phyloP scores from a whole-genome alignment of 2,797 vertebrate species.

The Anguilla pacifica region DNA sequence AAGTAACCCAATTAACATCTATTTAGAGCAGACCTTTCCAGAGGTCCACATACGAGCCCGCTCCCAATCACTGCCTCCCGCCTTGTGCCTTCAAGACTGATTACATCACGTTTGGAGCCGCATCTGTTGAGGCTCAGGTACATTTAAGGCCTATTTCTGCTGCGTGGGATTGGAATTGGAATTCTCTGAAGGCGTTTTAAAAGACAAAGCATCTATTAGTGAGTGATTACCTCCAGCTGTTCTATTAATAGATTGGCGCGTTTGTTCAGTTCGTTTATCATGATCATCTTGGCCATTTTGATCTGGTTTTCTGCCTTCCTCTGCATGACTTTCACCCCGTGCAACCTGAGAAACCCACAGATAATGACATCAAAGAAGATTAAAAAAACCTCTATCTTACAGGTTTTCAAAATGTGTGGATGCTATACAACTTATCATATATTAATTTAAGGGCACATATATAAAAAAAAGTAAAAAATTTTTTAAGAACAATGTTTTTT shows the following conservation, averaged over 20 bases:
- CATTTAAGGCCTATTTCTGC: not conserved
- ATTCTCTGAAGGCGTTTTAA: not conserved
- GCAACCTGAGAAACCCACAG: conserved; percentile 74
- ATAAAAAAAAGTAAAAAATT: not conserved
- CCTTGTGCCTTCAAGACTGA: not conserved
- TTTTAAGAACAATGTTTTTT: not conserved
- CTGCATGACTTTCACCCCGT: conserved; percentile 90
- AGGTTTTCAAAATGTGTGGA: not conserved
- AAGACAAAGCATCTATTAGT: conserved; percentile 34
- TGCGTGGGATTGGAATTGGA: not conserved
- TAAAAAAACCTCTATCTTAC: not conserved
- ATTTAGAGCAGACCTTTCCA: conserved; percentile 10
- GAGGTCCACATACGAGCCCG: not conserved
- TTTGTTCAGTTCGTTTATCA: conserved; percentile 97
- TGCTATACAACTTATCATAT: not conserved
- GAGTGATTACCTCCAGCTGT: conserved; percentile 89
- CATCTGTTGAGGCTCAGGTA: not conserved
- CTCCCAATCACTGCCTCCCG: not conserved
- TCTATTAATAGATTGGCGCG: conserved; percentile 94
- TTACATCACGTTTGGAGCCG: not conserved
- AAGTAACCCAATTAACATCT: conserved; percentile 2
- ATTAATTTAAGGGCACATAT: not conserved
- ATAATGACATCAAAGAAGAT: not conserved
- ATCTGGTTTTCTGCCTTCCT: conserved; percentile 97
- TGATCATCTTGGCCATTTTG: conserved; percentile 98